A percentile compares a stretch with the other conserved stretches of the same genome.
Conservation (phyloP, 2,113 vertebrate genomes). For the Morone saxatilis region DNA sequence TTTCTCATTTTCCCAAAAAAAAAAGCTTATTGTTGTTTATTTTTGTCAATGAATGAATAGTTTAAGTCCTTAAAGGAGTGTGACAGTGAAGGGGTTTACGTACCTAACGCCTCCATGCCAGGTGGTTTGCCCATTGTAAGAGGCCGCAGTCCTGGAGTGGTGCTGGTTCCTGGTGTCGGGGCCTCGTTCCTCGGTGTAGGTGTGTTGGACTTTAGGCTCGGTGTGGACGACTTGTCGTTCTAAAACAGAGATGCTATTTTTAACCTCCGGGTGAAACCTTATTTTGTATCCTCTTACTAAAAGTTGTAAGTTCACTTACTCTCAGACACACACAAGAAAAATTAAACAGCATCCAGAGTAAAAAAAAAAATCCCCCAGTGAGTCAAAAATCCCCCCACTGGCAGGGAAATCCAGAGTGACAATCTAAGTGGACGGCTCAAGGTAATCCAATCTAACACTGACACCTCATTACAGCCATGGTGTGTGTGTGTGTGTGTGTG, state of each 20-base stretch:
- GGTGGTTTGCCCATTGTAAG: slow-evolving; percentile 90
- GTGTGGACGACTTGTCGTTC: slow-evolving; percentile 97
- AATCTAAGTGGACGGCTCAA: slow-evolving; percentile 69
- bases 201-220: slow-evolving; percentile 96
- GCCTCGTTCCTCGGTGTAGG: slow-evolving; percentile 94
- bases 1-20: too few species aligned
- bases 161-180: slow-evolving; percentile 94
- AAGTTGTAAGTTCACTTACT: slow-evolving; percentile 22
- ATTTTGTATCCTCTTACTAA: slow-evolving; percentile 17
- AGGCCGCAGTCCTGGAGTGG: slow-evolving; percentile 92
- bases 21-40: too few species aligned
- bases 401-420: slow-evolving; percentile 74
- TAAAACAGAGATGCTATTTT: slow-evolving; percentile 74
- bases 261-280: background rate
- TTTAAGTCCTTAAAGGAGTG: background rate
- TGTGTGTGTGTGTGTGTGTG: slow-evolving; percentile 19
- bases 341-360: slow-evolving; percentile 12
- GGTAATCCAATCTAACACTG: slow-evolving; percentile 82
- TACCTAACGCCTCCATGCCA: slow-evolving; percentile 90
- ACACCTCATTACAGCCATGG: slow-evolving; percentile 77
- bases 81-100: background rate
- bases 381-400: slow-evolving; percentile 46
- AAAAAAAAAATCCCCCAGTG: slow-evolving; percentile 24
- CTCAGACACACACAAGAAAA: background rate
- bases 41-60: too few species aligned